These are phyloP conservation scores for Trichechus manatus DNA, from an alignment of 2,113 vertebrate species.

Conservation along the genomic window DNA sequence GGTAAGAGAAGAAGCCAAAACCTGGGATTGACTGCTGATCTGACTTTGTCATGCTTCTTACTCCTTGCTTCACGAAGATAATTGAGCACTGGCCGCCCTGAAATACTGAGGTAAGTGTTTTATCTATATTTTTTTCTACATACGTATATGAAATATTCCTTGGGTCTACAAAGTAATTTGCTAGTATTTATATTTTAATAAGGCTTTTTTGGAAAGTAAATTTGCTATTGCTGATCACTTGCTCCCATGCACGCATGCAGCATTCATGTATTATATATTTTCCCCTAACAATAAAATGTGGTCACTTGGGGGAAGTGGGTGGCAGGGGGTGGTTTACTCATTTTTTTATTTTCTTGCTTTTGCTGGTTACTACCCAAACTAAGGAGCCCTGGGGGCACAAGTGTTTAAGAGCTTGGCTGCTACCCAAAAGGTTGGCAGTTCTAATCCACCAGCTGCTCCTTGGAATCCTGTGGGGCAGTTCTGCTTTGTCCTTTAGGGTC, in stretches of 20 bases:
- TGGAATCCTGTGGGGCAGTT: background rate
- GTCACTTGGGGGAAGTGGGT: conserved; percentile 33
- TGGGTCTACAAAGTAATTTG: conserved; percentile 80
- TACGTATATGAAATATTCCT: conserved; percentile 69
- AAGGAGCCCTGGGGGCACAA: background rate
- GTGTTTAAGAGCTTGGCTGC: background rate
- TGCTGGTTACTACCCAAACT: conserved; percentile 48
- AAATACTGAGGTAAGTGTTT: conserved; percentile 87
- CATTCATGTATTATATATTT: conserved; percentile 70
- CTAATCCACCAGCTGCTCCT: background rate
- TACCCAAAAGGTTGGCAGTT: background rate
- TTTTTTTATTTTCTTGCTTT: conserved; percentile 52
- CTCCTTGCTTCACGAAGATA: conserved; percentile 59
- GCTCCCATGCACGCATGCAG: conserved; percentile 89
- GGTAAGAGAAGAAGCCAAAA: conserved; percentile 49
- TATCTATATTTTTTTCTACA: conserved; percentile 61
- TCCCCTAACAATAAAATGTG: conserved; percentile 53
- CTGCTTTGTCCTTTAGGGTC: background rate
- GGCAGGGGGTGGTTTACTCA: background rate
- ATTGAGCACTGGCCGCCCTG: conserved; percentile 51
- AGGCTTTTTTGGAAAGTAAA: conserved; percentile 86
- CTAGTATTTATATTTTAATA: conserved; percentile 81
- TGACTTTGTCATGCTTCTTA: conserved; percentile 58
- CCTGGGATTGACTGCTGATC: conserved; percentile 37
- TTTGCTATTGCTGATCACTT: conserved; percentile 78